These are phyloP conservation scores for Mola mola DNA, from an alignment of 2,113 vertebrate species.

Conservation along the genomic window DNA sequence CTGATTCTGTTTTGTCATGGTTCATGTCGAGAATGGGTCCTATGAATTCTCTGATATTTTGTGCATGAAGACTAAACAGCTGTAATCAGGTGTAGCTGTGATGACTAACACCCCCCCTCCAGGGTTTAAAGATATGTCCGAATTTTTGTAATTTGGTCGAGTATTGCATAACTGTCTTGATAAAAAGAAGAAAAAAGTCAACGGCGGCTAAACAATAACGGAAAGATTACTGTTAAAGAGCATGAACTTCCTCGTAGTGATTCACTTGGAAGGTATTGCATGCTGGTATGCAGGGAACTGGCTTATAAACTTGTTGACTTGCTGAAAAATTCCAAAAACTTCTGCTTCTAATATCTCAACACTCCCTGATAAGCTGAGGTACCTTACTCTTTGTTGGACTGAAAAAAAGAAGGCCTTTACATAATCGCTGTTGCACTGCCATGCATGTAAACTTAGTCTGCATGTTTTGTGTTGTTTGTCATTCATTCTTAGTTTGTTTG, in stretches of 20 bases:
- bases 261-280: slow-evolving; percentile 43
- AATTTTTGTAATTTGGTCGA: too few species aligned
- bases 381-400: slow-evolving; percentile 35
- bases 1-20: not conserved
- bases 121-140: too few species aligned
- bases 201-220: not conserved
- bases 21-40: not conserved
- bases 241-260: slow-evolving; percentile 32
- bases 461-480: slow-evolving; percentile 61
- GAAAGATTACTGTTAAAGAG: slow-evolving; percentile 48
- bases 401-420: slow-evolving; percentile 53
- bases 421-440: slow-evolving; percentile 38
- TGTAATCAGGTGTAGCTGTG: not conserved
- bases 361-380: slow-evolving; percentile 13
- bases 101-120: too few species aligned
- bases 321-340: slow-evolving; percentile 47
- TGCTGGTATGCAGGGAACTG: slow-evolving; percentile 47
- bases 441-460: slow-evolving; percentile 63
- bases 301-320: slow-evolving; percentile 57
- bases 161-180: not conserved
- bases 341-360: slow-evolving; percentile 64
- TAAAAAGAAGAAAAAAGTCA: not conserved
- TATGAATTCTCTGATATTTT: not conserved
- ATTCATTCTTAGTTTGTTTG: slow-evolving; percentile 55
- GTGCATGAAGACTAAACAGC: slow-evolving; percentile 1